Evolutionary conservation across 2,113 vertebrate genomes (phyloP), one percentile per base, ranked within the genome.

Genomic region (Fukomys damarensis): DNA sequence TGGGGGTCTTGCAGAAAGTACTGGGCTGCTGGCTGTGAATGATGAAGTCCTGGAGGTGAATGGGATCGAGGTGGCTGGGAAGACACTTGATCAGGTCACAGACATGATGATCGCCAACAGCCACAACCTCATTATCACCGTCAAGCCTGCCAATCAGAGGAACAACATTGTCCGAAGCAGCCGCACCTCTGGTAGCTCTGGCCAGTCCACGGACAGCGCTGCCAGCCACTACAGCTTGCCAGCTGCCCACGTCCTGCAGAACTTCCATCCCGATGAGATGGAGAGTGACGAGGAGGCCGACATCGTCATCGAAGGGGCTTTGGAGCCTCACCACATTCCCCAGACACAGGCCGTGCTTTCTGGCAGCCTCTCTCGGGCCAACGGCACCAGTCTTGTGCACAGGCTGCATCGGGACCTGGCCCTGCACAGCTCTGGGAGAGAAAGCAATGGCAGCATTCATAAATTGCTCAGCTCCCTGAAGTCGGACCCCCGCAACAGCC

Each of bases 71-170:
- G 99, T 99, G 95, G 99, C 99, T 0, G 99, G 99, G 46, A 99
- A 99, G 98, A 99, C 99, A 7, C 98, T 99, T 4, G 99, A 99
- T 97, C 99, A 99, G 98, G 99, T 99, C 65, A 99, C 99, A 6
- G 99, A 99, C 98, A 99, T 99, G 99, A 99, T 99, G 99, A 99
- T 99, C 35, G 99, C 99, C 96, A 99, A 99, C 98, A 99, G 99
- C 98, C 99, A 99, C 98, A 99, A 99, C 95, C 99, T 99, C 94
- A 99, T 99, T 7, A 99, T 99, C 97, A 99, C 99, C 0, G 99
- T 99, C 84, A 99, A 99, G 98, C 99, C 99, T 0, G 99, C 99
- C 79, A 99, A 99, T 98, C 99, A 99, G 98, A 99, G 99, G 96
- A 99, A 99, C 98, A 99, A 99, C 88, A 99, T 99, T 86, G 99